phyloP scores from a whole-genome alignment of 2,113 vertebrate species.

The Pycnonotus jocosus region DNA sequence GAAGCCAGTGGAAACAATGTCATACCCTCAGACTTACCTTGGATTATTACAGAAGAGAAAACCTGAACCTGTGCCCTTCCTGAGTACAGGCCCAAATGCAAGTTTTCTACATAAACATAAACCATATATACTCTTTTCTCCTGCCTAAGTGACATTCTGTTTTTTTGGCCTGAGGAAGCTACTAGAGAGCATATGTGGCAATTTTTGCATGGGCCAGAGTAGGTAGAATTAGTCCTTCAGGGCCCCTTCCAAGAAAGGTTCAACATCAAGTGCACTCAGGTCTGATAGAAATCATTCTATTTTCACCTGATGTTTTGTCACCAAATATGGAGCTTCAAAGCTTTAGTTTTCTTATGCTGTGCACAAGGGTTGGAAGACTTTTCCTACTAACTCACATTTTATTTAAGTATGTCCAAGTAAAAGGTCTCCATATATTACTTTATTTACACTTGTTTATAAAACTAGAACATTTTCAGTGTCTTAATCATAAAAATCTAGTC shows the following conservation, averaged over 20 bases:
- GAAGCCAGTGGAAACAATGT: not conserved
- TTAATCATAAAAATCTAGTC: not conserved
- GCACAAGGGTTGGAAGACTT: not conserved
- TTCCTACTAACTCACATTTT: not conserved
- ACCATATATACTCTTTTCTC: not conserved
- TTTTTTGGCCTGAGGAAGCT: not conserved
- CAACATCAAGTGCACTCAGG: not conserved
- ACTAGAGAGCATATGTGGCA: not conserved
- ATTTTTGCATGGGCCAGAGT: not conserved
- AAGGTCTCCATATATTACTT: not conserved
- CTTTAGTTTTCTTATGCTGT: not conserved
- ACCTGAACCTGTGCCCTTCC: not conserved
- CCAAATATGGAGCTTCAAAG: not conserved
- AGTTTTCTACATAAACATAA: not conserved
- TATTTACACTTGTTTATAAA: not conserved
- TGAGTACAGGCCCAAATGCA: not conserved
- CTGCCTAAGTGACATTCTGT: accelerated
- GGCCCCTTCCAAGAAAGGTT: not conserved
- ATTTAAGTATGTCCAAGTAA: not conserved
- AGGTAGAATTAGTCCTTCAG: not conserved
- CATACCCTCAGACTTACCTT: accelerated
- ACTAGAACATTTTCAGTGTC: not conserved
- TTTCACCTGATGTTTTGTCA: not conserved
- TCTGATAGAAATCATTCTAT: not conserved
- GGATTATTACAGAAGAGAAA: not conserved